A percentile compares a stretch with the other conserved stretches of the same genome.
Conservation (phyloP, 2,888 invertebrate species). For the Sarcophaga variegata region DNA sequence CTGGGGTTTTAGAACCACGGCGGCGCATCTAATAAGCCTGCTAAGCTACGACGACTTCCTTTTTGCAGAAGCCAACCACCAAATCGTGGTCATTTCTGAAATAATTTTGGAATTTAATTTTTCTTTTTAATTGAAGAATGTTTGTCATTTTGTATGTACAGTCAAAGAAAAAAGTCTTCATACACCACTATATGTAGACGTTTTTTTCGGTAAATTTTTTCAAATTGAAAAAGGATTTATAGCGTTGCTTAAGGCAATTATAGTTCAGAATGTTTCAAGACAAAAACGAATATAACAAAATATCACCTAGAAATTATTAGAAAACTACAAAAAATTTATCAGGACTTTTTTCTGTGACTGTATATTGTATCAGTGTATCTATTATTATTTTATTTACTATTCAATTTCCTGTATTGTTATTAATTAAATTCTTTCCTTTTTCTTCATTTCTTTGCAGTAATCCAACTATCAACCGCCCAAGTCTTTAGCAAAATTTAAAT, state of each 20-base stretch:
- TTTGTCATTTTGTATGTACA: too few relatives aligned
- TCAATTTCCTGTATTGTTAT: background rate
- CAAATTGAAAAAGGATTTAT: too few relatives aligned
- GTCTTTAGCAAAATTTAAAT: background rate
- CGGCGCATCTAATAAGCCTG: too few relatives aligned
- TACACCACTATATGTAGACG: too few relatives aligned
- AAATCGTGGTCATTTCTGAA: background rate
- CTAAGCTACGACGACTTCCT: background rate
- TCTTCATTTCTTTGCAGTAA: conserved; percentile 42
- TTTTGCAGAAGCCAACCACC: background rate
- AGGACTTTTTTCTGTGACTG: too few relatives aligned
- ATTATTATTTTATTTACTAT: background rate
- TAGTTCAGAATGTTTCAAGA: too few relatives aligned
- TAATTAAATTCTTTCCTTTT: conserved; percentile 7
- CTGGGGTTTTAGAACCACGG: too few relatives aligned
- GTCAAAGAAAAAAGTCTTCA: too few relatives aligned
- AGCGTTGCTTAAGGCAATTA: too few relatives aligned
- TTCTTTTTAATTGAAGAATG: too few relatives aligned
- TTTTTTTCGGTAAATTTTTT: too few relatives aligned
- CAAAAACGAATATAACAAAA: background rate
- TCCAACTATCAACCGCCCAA: conserved; percentile 10
- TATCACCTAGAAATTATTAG: background rate
- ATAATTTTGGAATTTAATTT: background rate
- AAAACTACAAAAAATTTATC: too few relatives aligned
- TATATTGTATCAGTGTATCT: background rate